Percentiles rank a stretch among this genome's conserved stretches.
phyloP scores from a whole-genome alignment of 2,888 invertebrate species.

The Pollenia labialis region DNA sequence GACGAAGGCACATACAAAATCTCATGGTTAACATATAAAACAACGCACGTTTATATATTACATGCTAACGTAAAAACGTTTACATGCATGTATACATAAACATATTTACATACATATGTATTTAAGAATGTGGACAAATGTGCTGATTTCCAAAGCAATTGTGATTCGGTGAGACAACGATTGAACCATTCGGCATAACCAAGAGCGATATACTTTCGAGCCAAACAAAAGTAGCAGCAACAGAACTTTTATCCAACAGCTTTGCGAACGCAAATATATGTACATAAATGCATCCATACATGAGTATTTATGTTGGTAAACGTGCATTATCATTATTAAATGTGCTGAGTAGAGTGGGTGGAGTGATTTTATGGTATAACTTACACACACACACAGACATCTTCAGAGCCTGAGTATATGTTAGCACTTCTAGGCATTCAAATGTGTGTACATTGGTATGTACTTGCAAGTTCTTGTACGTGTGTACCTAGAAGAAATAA shows the following conservation, averaged over 20 bases:
- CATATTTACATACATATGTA: background rate
- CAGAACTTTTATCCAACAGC: constrained; percentile 52
- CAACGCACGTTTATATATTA: background rate
- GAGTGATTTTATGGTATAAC: constrained; percentile 60
- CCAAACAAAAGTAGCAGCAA: constrained; percentile 50
- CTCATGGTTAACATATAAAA: constrained; percentile 24
- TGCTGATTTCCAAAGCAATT: constrained; percentile 50
- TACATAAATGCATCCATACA: background rate
- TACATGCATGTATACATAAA: background rate
- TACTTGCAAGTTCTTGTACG: background rate
- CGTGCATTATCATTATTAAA: constrained; percentile 36
- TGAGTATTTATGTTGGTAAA: constrained; percentile 8
- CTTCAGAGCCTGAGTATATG: background rate
- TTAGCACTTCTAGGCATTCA: background rate
- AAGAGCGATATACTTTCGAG: constrained; percentile 61
- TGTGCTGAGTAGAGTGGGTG: constrained; percentile 65
- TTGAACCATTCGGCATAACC: constrained; percentile 68
- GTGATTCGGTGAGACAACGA: constrained; percentile 61
- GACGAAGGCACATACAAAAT: constrained; percentile 11
- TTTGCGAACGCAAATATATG: constrained; percentile 8
- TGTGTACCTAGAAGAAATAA: background rate
- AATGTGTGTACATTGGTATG: constrained; percentile 2
- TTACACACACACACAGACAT: background rate
- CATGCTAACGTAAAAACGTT: background rate
- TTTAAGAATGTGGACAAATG: constrained; percentile 17